A percentile compares a stretch with the other conserved stretches of the same genome.
Evolutionary conservation across 1,140 invertebrate species (phyloP).

Genomic region (Hermetia illucens): DNA sequence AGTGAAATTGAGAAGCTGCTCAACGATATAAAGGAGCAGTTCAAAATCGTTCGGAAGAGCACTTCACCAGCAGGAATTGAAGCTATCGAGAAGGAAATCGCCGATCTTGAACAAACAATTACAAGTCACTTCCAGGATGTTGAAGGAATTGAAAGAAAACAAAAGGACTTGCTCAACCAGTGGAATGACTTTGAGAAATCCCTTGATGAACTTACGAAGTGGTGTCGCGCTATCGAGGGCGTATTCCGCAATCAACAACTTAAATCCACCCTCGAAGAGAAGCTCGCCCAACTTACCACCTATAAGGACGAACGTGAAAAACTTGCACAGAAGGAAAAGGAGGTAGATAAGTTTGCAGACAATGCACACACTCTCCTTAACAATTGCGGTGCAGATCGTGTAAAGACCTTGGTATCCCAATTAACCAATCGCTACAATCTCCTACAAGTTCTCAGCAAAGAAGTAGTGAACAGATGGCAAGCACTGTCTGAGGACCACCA

Average conservation of each 20-base stretch:
- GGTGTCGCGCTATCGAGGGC: constrained; percentile 72
- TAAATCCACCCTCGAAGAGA: constrained; percentile 65
- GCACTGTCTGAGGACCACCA: constrained; percentile 73
- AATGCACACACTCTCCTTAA: constrained; percentile 76
- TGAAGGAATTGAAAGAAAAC: constrained; percentile 46
- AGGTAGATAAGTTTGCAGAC: constrained; percentile 81
- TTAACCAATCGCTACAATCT: constrained; percentile 80
- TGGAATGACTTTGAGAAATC: constrained; percentile 81
- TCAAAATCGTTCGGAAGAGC: constrained; percentile 55
- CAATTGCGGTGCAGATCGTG: constrained; percentile 65
- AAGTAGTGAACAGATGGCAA: constrained; percentile 76
- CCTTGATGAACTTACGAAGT: constrained; percentile 62
- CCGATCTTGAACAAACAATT: constrained; percentile 47
- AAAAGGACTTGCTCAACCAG: constrained; percentile 57
- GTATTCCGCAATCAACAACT: constrained; percentile 73
- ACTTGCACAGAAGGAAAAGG: constrained; percentile 59
- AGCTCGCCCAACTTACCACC: constrained; percentile 56
- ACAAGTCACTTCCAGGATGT: constrained; percentile 50
- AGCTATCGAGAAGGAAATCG: constrained; percentile 56
- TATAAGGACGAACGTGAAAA: constrained; percentile 60
- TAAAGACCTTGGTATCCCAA: constrained; percentile 79
- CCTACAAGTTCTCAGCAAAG: constrained; percentile 68
- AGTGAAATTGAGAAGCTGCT: constrained; percentile 57
- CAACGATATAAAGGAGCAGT: constrained; percentile 50
- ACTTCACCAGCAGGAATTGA: constrained; percentile 67